Base-by-base conservation (phyloP, 2,888 invertebrate species). In the Cistogaster globosa region DNA sequence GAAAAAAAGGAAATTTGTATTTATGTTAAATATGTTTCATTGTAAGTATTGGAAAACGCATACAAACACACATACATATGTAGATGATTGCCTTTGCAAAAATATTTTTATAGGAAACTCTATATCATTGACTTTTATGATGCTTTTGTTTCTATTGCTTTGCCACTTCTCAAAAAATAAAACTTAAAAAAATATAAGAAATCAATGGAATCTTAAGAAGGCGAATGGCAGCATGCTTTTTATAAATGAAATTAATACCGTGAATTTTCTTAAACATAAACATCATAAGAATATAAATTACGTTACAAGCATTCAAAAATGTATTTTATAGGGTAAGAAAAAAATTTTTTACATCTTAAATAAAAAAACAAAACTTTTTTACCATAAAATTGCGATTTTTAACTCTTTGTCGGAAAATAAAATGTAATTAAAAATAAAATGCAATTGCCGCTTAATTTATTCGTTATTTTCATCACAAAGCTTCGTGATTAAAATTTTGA, bases 171-270 rank as follows among this genome's bases (percentile, higher is more conserved):
- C 12, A 42, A 42, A 12, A 42, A 2, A 4, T 0, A 53, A 22
- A 2, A 12, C 2, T 12, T 0, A 9, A 5, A n/a, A 38, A 45
- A 14, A 32, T 7, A 32, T 2, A 42, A 42, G 12, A 42, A 36
- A 36, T 51, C n/a, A 16, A 16, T 69, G 22, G n/a, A n/a, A 53
- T 51, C n/a, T 42, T 11, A 26, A 51, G 26, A 3, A 48, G 26
- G 7, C 60, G 62, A 57, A 63, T 82, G 63, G 62, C 63, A 63
- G 69, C 63, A 82, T 20, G 36, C n/a, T n/a, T n/a, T 18, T 42
- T 22, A 65, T 75, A 36, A 75, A 69, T 62, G 48, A 81, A 75
- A 81, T 75, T 69, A 69, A 81, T 63, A 69, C 69, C 38, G 42
- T 22, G 68, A 67, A 74, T 58, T 81, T 76, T 26, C 38, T 63